Evolutionary conservation across 2,888 invertebrate species (phyloP).

Genomic region (Portevinia maculata): DNA sequence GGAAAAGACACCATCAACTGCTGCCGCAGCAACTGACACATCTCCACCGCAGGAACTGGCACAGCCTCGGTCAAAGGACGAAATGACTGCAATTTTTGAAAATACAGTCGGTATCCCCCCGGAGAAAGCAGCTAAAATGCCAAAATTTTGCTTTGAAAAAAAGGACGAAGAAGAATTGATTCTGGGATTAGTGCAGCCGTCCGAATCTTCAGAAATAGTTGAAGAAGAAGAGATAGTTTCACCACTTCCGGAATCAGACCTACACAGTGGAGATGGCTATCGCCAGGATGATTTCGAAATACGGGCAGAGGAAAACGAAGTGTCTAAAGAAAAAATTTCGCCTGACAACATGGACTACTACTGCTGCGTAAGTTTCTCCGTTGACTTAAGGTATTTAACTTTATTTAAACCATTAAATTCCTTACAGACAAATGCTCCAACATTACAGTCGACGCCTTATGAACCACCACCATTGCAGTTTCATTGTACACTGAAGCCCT

Average conservation of each 20-base stretch:
- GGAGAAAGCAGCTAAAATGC: conserved; percentile 55
- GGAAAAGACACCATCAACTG: not conserved
- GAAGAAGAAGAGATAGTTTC: conserved; percentile 42
- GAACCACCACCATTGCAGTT: conserved; percentile 55
- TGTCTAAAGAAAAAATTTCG: not conserved
- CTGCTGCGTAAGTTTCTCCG: conserved; percentile 61
- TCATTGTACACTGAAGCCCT: conserved; percentile 82
- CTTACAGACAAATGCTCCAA: conserved; percentile 28
- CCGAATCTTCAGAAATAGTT: not conserved
- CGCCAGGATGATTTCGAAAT: conserved; percentile 47
- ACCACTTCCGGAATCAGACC: conserved; percentile 6
- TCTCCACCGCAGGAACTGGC: not conserved
- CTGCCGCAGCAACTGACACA: not conserved
- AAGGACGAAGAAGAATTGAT: conserved; percentile 62
- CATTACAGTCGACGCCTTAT: conserved; percentile 13
- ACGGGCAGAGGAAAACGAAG: conserved; percentile 3
- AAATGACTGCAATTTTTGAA: conserved; percentile 56
- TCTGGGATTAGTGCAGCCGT: conserved; percentile 37
- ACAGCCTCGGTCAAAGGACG: conserved; percentile 13
- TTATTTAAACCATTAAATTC: too few relatives aligned
- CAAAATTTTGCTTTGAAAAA: conserved; percentile 57
- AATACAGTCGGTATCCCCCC: conserved; percentile 42
- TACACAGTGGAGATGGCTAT: conserved; percentile 33
- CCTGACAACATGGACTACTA: conserved; percentile 13
- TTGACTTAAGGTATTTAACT: too few relatives aligned